phyloP scores from a whole-genome alignment of 2,797 vertebrate species.

The Iguana delicatissima region DNA sequence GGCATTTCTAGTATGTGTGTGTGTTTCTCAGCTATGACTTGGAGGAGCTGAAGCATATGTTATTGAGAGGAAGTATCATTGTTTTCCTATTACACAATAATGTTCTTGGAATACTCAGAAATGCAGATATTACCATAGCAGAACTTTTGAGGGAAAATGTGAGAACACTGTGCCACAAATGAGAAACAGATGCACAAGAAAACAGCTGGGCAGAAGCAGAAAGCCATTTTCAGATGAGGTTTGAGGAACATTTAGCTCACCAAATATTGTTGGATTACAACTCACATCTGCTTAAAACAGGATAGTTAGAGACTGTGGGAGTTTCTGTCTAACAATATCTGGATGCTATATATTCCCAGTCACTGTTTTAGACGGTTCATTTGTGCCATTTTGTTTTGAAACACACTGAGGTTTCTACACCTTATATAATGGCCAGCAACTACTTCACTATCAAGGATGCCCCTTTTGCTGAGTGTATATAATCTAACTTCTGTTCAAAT shows the following conservation, averaged over 20 bases:
- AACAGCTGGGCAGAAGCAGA: background rate
- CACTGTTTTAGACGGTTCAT: background rate
- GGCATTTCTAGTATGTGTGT: background rate
- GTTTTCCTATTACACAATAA: background rate
- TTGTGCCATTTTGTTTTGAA: background rate
- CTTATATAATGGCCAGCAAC: background rate
- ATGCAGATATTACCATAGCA: background rate
- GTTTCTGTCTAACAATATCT: background rate
- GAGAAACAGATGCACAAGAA: conserved; percentile 15
- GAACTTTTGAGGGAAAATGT: background rate
- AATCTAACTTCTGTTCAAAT: background rate
- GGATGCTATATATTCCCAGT: background rate
- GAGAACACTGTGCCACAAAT: background rate
- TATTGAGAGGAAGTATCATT: background rate
- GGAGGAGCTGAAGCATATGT: too few species aligned
- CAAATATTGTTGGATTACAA: background rate
- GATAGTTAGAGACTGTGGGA: background rate
- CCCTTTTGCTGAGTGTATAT: background rate
- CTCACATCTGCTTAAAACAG: background rate
- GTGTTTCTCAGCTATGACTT: background rate
- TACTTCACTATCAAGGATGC: background rate
- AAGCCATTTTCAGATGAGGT: background rate
- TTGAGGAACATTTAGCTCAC: background rate
- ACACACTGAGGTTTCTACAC: background rate
- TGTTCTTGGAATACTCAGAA: conserved; percentile 1